phyloP scores from a whole-genome alignment of 2,797 vertebrate species.

The Sciurus vulgaris region DNA sequence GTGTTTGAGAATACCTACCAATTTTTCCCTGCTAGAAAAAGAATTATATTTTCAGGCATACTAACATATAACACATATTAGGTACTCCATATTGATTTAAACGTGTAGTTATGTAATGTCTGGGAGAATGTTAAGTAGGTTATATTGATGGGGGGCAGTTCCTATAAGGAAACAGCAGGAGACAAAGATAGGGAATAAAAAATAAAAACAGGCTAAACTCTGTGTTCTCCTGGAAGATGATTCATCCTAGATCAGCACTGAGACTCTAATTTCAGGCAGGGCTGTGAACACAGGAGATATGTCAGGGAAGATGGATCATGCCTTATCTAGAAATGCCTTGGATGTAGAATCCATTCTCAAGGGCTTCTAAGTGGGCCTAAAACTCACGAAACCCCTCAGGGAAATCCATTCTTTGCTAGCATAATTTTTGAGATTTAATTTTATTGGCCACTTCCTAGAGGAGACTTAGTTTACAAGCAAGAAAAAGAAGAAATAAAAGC shows the following conservation, averaged over 20 bases:
- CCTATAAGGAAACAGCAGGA: background rate
- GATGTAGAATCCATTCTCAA: conserved; percentile 42
- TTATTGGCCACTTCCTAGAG: background rate
- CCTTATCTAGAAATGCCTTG: conserved; percentile 47
- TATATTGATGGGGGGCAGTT: background rate
- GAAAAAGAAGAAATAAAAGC: conserved; percentile 5
- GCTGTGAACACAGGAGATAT: background rate
- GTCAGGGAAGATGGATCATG: background rate
- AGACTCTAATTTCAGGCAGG: conserved; percentile 33
- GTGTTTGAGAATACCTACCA: background rate
- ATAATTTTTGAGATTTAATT: conserved; percentile 57
- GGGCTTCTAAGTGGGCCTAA: conserved; percentile 1
- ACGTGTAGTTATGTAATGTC: background rate
- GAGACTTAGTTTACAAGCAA: conserved; percentile 11
- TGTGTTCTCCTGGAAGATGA: conserved; percentile 38
- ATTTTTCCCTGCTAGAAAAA: background rate
- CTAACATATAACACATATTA: background rate
- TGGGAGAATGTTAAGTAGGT: background rate
- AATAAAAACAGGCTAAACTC: conserved; percentile 35
- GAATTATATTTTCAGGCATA: background rate
- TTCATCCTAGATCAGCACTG: background rate
- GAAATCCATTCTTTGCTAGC: background rate
- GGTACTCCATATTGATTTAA: background rate
- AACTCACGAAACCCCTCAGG: background rate
- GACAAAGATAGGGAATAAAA: background rate